phyloP scores from a whole-genome alignment of 2,797 vertebrate species.

The Acipenser transmontanus region DNA sequence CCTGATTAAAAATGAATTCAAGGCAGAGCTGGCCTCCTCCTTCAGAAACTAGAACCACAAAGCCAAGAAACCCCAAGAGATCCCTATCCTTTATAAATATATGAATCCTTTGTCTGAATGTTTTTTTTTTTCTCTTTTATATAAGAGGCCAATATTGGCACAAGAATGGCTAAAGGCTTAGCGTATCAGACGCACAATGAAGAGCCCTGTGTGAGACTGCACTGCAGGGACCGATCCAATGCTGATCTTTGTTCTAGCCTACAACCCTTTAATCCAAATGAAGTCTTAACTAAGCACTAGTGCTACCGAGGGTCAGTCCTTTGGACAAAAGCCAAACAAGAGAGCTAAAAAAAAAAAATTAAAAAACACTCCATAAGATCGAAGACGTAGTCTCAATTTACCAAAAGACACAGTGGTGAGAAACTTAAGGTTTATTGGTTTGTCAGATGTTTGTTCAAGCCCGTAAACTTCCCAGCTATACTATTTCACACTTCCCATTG shows the following conservation, averaged over 20 bases:
- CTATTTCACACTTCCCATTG: background rate
- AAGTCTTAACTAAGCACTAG: conserved; percentile 32
- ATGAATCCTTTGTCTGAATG: no score
- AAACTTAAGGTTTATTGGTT: conserved; percentile 11
- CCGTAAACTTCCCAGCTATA: background rate
- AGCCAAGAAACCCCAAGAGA: no score
- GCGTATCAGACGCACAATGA: background rate
- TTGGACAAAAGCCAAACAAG: conserved; percentile 28
- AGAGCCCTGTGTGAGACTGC: background rate
- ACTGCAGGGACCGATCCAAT: conserved; percentile 28
- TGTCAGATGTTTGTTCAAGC: conserved; percentile 5
- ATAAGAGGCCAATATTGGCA: no score
- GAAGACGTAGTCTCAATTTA: background rate
- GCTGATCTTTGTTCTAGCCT: conserved; percentile 35
- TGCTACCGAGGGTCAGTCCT: conserved; percentile 28
- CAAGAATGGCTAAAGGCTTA: background rate
- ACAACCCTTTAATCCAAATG: conserved; percentile 36
- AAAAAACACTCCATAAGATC: background rate
- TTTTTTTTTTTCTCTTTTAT: no score
- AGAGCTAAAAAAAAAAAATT: conserved; percentile 12
- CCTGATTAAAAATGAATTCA: background rate
- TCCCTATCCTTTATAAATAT: no score
- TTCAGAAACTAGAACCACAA: no score
- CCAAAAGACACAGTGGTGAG: background rate
- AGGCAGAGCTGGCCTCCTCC: background rate